Evolutionary conservation across 2,888 invertebrate species (phyloP).

Genomic region (Brachyptera risi): DNA sequence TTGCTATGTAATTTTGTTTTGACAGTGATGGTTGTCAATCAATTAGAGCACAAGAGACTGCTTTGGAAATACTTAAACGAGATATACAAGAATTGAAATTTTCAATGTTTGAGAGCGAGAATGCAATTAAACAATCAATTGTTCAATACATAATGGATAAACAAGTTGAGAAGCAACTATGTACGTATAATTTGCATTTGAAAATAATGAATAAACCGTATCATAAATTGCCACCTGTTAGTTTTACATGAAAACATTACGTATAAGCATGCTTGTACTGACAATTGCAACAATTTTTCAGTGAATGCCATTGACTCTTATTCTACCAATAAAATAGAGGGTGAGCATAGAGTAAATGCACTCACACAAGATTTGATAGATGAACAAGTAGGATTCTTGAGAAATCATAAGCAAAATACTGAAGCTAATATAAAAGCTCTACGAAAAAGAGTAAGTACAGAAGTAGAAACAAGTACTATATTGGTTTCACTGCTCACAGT

Average conservation of each 20-base stretch:
- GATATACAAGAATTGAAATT: constrained; percentile 8
- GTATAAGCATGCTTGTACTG: constrained; percentile 4
- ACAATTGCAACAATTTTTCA: background rate
- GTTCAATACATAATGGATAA: constrained; percentile 9
- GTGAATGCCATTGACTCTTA: constrained; percentile 7
- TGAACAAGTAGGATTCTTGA: background rate
- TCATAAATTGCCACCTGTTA: too few species aligned
- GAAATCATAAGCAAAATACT: background rate
- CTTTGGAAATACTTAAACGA: background rate
- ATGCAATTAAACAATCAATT: constrained; percentile 5
- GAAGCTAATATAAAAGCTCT: background rate
- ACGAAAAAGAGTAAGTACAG: constrained; percentile 2
- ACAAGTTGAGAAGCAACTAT: background rate
- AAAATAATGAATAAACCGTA: background rate
- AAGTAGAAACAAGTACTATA: too few species aligned
- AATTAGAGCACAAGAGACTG: background rate
- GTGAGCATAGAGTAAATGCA: background rate
- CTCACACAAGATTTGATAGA: background rate
- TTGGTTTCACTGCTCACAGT: too few species aligned
- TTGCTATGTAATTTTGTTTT: too few species aligned
- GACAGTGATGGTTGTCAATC: background rate
- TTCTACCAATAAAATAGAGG: background rate
- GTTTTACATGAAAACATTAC: too few species aligned
- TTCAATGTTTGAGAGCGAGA: constrained; percentile 7
- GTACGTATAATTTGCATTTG: background rate